Evolutionary conservation across 2,797 vertebrate species (phyloP), one percentile per base, ranked within the genome.

Genomic region (Lates japonicus): DNA sequence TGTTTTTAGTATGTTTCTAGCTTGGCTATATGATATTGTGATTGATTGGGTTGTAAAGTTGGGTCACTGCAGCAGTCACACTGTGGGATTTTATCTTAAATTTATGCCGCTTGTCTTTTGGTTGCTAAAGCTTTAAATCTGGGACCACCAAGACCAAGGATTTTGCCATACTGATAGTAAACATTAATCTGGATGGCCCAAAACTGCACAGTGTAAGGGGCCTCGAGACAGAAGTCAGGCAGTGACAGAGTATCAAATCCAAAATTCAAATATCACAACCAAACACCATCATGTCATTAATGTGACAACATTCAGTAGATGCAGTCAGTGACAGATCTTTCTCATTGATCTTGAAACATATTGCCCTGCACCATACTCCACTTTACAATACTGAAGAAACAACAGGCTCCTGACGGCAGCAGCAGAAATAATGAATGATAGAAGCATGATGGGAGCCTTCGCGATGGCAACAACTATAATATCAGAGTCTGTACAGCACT

Each of bases 371-470:
- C 13, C 55, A 51, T n/a, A 46, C 2, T 70, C 31, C 41, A 12
- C 42, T 74, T 68, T 49, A 57, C 54, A 61, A 42, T 54, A 59
- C 39, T 35, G 48, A 63, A 61, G 5, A 78, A 60, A 83, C 42
- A 55, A 54, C 55, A 58, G 35, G 63, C 51, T 80, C 62, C n/a
- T 20, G 22, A 46, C 0, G 19, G 54, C 64, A 77, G 59, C 65
- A 37, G 55, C 57, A 64, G 58, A 58, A 83, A 77, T 75, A 78
- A 61, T 57, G 17, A 37, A 77, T 70, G 74, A 84, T 4, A 69
- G 72, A 77, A 72, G 80, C 67, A 67, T 79, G 81, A 78, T 49
- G 67, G 64, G 61, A 74, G 57, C 73, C 33, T 74, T 62, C 33
- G 44, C 59, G 11, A 54, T 10, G n/a, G 55, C 5, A 5, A 81